Evolutionary conservation across 2,888 invertebrate species (phyloP), one percentile per base, ranked within the genome.

Genomic region (Slavum lentiscoides): DNA sequence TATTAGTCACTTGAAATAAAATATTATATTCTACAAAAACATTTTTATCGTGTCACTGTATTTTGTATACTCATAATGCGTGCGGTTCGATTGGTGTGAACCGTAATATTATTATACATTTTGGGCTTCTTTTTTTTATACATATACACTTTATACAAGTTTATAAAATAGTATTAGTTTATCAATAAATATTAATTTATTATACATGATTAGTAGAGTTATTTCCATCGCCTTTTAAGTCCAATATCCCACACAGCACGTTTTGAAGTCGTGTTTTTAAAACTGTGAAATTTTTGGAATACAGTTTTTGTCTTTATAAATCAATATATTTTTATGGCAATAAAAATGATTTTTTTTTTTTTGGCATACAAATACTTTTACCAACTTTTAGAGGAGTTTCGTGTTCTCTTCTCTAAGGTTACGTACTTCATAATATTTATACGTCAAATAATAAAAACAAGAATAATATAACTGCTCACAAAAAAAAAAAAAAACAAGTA

Each of bases 171-270:
- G 49, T 62, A 30, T 49, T 49, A 53, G 37, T 37, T 9, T 74
- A 74, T 64, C 1, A 74, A 55, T 39, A 74, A 74, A 64, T 39
- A 74, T 43, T 21, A 64, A 64, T 64, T 64, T 64, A 74, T 64
- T 55, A 19, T 64, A 64, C 1, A 37, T 11, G 9, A 37, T 37
- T 64, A 21, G 15, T 23, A 17, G 39, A 23, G 23, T 73, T 73
- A 62, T 69, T 55, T 4, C 19, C 1, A 13, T 49, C 3, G 13
- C 11, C 13, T 49, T 49, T 49, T 3, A 49, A 49, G 15, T 13
- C 11, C 11, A 49, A 13, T 49, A 49, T 49, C 49, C 43, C 1
- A 3, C 13, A 49, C 49, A 11, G 15, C 13, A 49, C 49, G 13
- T 49, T 11, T 13, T 49, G 15, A 49, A 49, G 49, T 49, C 49